phyloP scores from a whole-genome alignment of 2,888 invertebrate genomes.

The Acrocyrtus sp. region DNA sequence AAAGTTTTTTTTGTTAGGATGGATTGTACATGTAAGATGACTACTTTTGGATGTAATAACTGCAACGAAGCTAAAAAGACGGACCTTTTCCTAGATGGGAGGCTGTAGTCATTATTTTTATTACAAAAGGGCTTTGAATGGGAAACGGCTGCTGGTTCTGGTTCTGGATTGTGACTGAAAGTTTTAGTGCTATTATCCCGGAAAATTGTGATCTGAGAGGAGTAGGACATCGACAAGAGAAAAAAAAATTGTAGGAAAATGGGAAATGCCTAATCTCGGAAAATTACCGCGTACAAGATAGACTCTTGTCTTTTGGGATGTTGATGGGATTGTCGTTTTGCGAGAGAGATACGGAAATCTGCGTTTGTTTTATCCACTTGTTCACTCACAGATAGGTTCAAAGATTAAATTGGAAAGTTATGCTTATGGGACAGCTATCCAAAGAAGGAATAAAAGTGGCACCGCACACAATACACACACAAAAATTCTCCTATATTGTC shows the following conservation, averaged over 20 bases:
- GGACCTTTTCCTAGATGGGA: too few species aligned
- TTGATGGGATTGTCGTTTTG: constrained; percentile 1
- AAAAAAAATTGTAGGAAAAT: not conserved
- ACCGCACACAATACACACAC: too few species aligned
- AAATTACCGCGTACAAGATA: not conserved
- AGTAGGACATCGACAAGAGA: too few species aligned
- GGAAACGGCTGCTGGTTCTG: not conserved
- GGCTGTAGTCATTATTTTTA: constrained; percentile 36
- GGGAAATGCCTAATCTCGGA: not conserved
- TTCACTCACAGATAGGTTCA: not conserved
- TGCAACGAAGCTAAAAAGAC: too few species aligned
- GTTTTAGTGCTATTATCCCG: not conserved
- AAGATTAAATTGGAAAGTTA: too few species aligned
- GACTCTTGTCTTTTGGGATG: constrained; percentile 10
- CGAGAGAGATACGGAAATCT: not conserved
- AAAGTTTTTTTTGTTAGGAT: constrained; percentile 31
- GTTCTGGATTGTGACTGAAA: not conserved
- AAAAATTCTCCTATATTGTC: too few species aligned
- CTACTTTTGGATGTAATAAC: too few species aligned
- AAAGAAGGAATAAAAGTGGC: too few species aligned
- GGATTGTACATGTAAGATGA: not conserved
- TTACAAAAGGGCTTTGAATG: constrained; percentile 2
- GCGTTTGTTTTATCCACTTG: not conserved
- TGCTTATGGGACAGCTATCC: too few species aligned
- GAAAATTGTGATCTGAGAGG: not conserved